phyloP scores from a whole-genome alignment of 2,797 vertebrate genomes.

The Bucorvus abyssinicus region DNA sequence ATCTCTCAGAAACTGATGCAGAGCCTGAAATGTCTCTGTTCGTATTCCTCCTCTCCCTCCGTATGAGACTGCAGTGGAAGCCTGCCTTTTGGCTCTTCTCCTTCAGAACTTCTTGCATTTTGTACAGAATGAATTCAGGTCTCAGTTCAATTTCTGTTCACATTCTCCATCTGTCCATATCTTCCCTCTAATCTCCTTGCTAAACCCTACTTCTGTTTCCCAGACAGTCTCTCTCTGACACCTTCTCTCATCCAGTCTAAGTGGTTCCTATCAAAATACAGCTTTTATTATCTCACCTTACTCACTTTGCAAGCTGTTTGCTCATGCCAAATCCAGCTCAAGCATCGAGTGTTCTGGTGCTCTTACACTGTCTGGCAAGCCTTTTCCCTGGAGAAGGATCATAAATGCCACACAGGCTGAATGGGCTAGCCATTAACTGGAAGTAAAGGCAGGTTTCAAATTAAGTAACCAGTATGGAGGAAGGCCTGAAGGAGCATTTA shows the following conservation, averaged over 20 bases:
- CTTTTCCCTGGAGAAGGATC: neutral
- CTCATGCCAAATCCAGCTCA: neutral
- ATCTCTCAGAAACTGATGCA: neutral
- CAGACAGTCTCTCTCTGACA: neutral
- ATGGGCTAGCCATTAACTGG: neutral
- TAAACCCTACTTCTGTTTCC: neutral
- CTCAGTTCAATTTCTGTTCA: conserved; percentile 17
- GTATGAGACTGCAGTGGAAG: neutral
- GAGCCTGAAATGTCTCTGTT: neutral
- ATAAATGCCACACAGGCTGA: neutral
- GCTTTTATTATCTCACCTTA: conserved; percentile 37
- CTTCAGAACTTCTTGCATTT: conserved; percentile 10
- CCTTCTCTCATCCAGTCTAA: neutral
- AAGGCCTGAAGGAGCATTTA: neutral
- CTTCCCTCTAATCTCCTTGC: neutral
- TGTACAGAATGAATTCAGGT: neutral
- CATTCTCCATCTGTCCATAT: conserved; percentile 49
- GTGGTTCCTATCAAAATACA: conserved; percentile 5
- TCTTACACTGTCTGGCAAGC: neutral
- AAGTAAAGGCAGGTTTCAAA: neutral
- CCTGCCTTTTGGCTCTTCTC: neutral
- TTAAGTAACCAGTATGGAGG: neutral
- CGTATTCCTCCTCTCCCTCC: neutral
- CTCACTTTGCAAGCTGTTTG: neutral
- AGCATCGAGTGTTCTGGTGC: neutral